These are phyloP conservation scores for Cyprinodon diabolis DNA, from an alignment of 2,797 vertebrate genomes.

Conservation along the genomic window DNA sequence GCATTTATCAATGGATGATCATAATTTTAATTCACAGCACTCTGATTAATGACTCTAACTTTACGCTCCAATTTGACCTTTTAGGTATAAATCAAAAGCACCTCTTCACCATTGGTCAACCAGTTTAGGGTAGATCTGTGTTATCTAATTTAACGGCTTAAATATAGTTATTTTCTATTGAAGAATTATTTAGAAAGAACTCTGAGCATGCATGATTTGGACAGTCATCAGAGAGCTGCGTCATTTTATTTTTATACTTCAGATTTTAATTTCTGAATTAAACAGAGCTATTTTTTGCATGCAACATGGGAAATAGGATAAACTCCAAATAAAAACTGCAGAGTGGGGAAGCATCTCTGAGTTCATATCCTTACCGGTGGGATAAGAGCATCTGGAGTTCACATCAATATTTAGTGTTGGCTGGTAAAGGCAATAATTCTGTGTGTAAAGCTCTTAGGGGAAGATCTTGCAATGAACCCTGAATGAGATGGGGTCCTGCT, in stretches of 20 bases:
- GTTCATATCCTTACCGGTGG: not conserved
- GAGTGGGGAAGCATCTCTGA: not conserved
- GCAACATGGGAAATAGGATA: not conserved
- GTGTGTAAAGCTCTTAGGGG: not conserved
- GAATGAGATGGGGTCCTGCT: not conserved
- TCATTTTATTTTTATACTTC: not conserved
- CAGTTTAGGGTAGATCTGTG: not conserved
- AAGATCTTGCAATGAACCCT: conserved; percentile 14
- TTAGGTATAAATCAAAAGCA: too few species aligned
- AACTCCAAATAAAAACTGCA: not conserved
- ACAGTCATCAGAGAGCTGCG: not conserved
- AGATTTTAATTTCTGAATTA: not conserved
- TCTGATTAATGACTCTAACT: not conserved
- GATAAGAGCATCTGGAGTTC: conserved; percentile 26
- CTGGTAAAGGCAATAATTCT: conserved; percentile 2
- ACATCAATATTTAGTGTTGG: conserved; percentile 17
- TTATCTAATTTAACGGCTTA: not conserved
- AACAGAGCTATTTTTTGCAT: not conserved
- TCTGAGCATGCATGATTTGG: not conserved
- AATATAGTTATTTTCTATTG: not conserved
- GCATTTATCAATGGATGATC: not conserved
- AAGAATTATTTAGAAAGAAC: not conserved
- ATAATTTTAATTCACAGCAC: not conserved
- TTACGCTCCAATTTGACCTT: too few species aligned
- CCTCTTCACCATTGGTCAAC: too few species aligned